A percentile compares a stretch with the other conserved stretches of the same genome.
Conservation (phyloP, 2,113 vertebrate species). For the Mobula hypostoma region DNA sequence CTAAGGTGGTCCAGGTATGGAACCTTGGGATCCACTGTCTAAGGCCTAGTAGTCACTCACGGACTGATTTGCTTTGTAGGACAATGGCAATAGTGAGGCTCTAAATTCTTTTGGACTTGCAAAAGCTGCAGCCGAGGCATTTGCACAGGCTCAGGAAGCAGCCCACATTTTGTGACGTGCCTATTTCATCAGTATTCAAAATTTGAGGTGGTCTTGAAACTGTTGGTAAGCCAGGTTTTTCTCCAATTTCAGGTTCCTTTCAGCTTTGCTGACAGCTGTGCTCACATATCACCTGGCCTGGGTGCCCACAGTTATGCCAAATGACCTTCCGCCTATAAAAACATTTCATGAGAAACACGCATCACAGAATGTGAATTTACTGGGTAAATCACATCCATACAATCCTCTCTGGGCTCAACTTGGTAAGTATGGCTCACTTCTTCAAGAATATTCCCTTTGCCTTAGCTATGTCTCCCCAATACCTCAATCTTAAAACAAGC, state of each 20-base stretch:
- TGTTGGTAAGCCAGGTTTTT: neutral
- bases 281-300: conserved; percentile 78
- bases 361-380: conserved; percentile 65
- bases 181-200: neutral
- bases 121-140: too few relatives aligned
- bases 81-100: too few relatives aligned
- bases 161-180: neutral
- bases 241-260: conserved; percentile 63
- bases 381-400: conserved; percentile 77
- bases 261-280: conserved; percentile 74
- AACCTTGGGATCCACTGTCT: too few relatives aligned
- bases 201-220: neutral
- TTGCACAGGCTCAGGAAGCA: too few relatives aligned
- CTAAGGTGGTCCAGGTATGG: too few relatives aligned
- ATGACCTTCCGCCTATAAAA: conserved; percentile 68
- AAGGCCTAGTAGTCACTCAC: too few relatives aligned
- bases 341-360: conserved; percentile 70
- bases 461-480: too few relatives aligned
- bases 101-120: too few relatives aligned
- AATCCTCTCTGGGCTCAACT: conserved; percentile 84
- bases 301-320: conserved; percentile 81
- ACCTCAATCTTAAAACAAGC: too few relatives aligned
- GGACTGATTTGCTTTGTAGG: too few relatives aligned
- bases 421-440: conserved; percentile 56
- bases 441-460: too few relatives aligned